phyloP scores from a whole-genome alignment of 1,140 invertebrate genomes.

The Holcopasites calliopsidis region DNA sequence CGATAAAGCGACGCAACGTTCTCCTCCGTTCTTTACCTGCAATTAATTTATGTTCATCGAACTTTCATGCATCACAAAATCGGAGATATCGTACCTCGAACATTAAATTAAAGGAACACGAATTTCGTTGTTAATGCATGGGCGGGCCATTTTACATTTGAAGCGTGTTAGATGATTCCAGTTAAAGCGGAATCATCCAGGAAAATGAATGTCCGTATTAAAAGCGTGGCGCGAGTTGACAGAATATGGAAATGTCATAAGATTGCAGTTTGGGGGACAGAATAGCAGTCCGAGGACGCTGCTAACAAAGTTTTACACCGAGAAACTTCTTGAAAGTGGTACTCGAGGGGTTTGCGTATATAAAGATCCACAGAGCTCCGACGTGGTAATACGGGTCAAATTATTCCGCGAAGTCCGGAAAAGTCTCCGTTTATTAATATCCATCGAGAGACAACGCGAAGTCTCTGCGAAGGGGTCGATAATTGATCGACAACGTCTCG shows the following conservation, averaged over 20 bases:
- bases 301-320: background rate
- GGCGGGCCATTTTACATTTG: no score
- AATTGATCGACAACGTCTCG: no score
- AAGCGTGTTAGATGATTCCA: no score
- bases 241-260: background rate
- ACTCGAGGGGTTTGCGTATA: background rate
- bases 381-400: background rate
- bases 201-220: background rate
- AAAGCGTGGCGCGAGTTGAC: background rate
- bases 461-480: background rate
- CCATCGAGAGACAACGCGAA: background rate
- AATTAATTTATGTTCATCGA: no score
- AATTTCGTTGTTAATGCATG: no score
- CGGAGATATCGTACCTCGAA: no score
- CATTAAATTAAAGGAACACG: no score
- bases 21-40: no score
- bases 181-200: background rate
- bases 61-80: no score
- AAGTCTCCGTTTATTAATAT: background rate
- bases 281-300: background rate
- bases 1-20: no score
- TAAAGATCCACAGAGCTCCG: background rate
- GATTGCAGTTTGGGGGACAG: background rate
- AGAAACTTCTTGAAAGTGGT: constrained; percentile 1
- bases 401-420: background rate